Evolutionary conservation across 2,888 invertebrate genomes (phyloP).

Genomic region (Gerosis bhagava): DNA sequence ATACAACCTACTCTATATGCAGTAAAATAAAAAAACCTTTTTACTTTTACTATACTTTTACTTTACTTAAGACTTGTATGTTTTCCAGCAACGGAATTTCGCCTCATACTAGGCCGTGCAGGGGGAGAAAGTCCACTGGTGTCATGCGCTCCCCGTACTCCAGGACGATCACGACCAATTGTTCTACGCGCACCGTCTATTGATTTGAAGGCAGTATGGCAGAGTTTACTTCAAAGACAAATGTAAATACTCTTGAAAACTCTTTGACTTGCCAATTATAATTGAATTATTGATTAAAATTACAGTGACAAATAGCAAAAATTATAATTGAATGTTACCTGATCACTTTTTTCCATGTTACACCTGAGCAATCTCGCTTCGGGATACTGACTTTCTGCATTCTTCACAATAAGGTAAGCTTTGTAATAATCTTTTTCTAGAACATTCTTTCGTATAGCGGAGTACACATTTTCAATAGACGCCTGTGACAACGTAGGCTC

Average conservation of each 20-base stretch:
- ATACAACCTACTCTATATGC: too few relatives aligned
- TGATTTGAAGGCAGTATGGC: constrained; percentile 95
- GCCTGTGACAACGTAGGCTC: constrained; percentile 71
- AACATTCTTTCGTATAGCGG: constrained; percentile 66
- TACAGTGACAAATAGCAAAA: too few relatives aligned
- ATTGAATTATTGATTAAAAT: too few relatives aligned
- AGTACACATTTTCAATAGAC: constrained; percentile 67
- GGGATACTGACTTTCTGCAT: constrained; percentile 71
- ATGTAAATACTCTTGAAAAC: too few relatives aligned
- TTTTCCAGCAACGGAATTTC: constrained; percentile 91
- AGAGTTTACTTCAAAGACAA: constrained; percentile 92
- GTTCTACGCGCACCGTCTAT: constrained; percentile 91
- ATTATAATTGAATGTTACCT: constrained; percentile 48
- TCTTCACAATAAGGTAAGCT: constrained; percentile 74
- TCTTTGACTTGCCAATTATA: too few relatives aligned
- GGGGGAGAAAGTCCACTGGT: constrained; percentile 88
- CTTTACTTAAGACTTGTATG: too few relatives aligned
- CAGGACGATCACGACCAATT: constrained; percentile 86
- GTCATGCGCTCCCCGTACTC: constrained; percentile 88
- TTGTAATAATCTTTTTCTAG: constrained; percentile 74
- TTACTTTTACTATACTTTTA: too few relatives aligned
- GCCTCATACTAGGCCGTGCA: constrained; percentile 88
- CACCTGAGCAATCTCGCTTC: constrained; percentile 70
- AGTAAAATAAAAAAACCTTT: too few relatives aligned
- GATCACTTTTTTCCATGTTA: constrained; percentile 73